Evolutionary conservation across 2,888 invertebrate species (phyloP).

Genomic region (Brenthis daphne): DNA sequence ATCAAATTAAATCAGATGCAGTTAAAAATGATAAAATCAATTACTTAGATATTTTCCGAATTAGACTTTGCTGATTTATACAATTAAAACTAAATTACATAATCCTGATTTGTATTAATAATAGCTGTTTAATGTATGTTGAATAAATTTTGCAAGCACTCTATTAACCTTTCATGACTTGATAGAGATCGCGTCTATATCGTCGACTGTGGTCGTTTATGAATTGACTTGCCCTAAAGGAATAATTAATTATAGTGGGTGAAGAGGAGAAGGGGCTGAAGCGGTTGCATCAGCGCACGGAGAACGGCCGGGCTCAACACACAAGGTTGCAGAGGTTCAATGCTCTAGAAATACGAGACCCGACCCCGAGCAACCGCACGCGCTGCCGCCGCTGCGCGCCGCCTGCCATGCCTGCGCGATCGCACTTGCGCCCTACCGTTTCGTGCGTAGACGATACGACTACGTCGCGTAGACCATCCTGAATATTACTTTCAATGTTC

Average conservation of each 20-base stretch:
- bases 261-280: conserved; percentile 75
- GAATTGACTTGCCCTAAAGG: conserved; percentile 78
- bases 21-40: not conserved
- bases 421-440: conserved; percentile 36
- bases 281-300: conserved; percentile 76
- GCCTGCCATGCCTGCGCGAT: conserved; percentile 39
- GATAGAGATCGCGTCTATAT: conserved; percentile 59
- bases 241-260: conserved; percentile 76
- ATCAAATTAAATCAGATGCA: not conserved
- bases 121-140: conserved; percentile 41
- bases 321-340: conserved; percentile 82
- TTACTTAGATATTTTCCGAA: too few species aligned
- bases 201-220: conserved; percentile 65
- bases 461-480: conserved; percentile 47
- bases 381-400: conserved; percentile 52
- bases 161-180: conserved; percentile 74
- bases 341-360: conserved; percentile 80
- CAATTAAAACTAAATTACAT: not conserved
- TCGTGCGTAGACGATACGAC: conserved; percentile 45
- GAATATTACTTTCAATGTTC: conserved; percentile 10
- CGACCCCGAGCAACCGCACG: conserved; percentile 72
- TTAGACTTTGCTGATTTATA: too few species aligned
- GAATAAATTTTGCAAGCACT: conserved; percentile 59
- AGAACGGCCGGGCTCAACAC: conserved; percentile 79
- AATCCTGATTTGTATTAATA: conserved; percentile 16